These are phyloP conservation scores for Cremastinae sp. DNA, from an alignment of 2,888 invertebrate species.

Conservation along the genomic window DNA sequence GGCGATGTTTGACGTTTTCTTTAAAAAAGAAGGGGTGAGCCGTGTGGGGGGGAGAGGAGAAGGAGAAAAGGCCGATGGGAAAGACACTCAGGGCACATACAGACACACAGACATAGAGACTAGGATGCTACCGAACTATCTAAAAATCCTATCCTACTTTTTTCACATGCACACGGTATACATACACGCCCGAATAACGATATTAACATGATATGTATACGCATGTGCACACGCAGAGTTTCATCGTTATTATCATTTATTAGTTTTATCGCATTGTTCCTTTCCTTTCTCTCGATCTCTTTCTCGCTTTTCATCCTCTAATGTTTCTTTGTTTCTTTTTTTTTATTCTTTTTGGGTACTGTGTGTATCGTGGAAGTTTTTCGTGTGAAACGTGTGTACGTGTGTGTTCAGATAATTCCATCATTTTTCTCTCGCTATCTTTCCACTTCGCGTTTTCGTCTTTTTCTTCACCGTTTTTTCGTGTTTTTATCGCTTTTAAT, in stretches of 20 bases:
- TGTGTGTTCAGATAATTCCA: conserved; percentile 43
- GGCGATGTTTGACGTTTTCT: conserved; percentile 3
- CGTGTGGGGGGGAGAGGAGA: conserved; percentile 57
- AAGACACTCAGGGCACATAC: conserved; percentile 78
- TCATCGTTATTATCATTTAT: conserved; percentile 66
- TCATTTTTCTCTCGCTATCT: conserved; percentile 45
- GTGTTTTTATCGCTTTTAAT: conserved; percentile 50
- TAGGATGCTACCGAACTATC: conserved; percentile 77
- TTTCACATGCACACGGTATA: conserved; percentile 69
- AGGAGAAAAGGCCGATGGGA: conserved; percentile 69
- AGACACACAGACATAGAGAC: conserved; percentile 76
- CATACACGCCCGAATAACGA: conserved; percentile 70
- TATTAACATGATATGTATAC: conserved; percentile 69
- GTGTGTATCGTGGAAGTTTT: conserved; percentile 13
- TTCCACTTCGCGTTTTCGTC: conserved; percentile 36
- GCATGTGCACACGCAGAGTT: conserved; percentile 69
- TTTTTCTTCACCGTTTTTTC: conserved; percentile 43
- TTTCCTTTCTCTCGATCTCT: conserved; percentile 36
- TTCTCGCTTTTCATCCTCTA: conserved; percentile 39
- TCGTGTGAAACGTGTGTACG: conserved; percentile 14
- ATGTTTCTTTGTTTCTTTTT: conserved; percentile 10
- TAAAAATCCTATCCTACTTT: conserved; percentile 72
- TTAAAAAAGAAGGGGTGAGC: conserved; percentile 34
- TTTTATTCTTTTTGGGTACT: conserved; percentile 23
- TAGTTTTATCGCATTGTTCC: conserved; percentile 59